Evolutionary conservation across 2,113 vertebrate genomes (phyloP), one percentile per base, ranked within the genome.

Genomic region (Centropus unirufus): DNA sequence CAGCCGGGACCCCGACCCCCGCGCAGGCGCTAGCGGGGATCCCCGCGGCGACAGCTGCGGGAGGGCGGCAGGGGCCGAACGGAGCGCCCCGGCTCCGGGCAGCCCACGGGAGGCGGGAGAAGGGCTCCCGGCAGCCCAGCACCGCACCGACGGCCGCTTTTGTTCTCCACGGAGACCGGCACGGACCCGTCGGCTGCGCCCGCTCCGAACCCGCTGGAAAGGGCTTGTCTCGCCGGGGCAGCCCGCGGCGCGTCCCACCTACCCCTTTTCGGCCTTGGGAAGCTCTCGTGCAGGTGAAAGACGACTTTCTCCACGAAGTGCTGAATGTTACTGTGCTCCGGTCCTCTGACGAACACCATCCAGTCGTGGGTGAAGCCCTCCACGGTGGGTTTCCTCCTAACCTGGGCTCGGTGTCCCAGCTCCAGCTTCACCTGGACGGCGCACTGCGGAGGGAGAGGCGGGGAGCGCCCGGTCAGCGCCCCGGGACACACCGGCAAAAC

Each of bases 301-400:
- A 99, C 99, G 70, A 99, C 99, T 98, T 99, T 99, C 97, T 99
- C 99, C 98, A 99, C 99, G 96, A 99, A 99, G 98, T 99, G 99
- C 98, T 99, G 99, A 94, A 99, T 99, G 98, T 99, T 99, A 97
- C 98, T 99, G 96, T 99, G 99, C 95, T 99, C 99, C 8, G 99
- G 99, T 78, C 99, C 99, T 89, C 99, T 98, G 91, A 99, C 99
- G 88, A 99, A 99, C 98, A 99, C 99, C 98, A 99, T 99, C 99
- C 99, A 99, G 98, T 99, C 99, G 96, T 99, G 99, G 81, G 99
- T 99, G 97, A 99, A 99, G 84, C 99, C 99, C 96, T 99, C 99
- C 97, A 98, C 98, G 2, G 99, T 99, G 97, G 99, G 99, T 98
- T 99, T 99, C 98, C 98, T 99, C 82, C 99, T 97, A 94, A 99